phyloP scores from a whole-genome alignment of 2,113 vertebrate genomes.

The Cephalopterus ornatus region DNA sequence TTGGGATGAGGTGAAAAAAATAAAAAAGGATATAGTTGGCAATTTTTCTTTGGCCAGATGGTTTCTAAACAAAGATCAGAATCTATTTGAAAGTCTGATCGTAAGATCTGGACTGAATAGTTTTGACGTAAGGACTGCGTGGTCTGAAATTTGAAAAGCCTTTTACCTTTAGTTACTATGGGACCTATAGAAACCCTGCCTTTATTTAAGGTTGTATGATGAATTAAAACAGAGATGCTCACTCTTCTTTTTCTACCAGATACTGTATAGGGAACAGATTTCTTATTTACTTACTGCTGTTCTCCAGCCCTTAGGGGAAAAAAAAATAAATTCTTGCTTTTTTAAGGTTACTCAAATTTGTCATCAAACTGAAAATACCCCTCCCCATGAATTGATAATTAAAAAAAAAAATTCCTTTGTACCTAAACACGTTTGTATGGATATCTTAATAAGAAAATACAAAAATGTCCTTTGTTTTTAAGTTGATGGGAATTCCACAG shows the following conservation, averaged over 20 bases:
- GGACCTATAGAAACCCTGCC: neutral
- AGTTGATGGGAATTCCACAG: neutral
- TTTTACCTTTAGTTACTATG: neutral
- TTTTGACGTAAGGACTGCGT: neutral
- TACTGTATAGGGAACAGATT: neutral
- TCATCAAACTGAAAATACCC: neutral
- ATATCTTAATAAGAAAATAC: neutral
- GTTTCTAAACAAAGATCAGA: constrained; percentile 52
- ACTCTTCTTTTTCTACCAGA: neutral
- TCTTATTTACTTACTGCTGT: neutral
- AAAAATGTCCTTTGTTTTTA: neutral
- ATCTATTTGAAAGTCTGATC: constrained; percentile 17
- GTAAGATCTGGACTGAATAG: neutral
- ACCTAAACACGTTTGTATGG: neutral
- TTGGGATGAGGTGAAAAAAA: neutral
- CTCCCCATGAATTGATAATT: neutral
- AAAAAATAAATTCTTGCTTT: neutral
- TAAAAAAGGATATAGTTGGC: constrained; percentile 38
- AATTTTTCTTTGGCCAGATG: constrained; percentile 59
- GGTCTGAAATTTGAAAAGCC: neutral
- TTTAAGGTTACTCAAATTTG: neutral
- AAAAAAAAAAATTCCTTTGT: neutral
- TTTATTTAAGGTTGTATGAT: neutral
- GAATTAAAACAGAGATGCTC: neutral
- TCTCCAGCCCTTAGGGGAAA: neutral